phyloP scores from a whole-genome alignment of 1,140 invertebrate species.

The Lepidostoma basale region DNA sequence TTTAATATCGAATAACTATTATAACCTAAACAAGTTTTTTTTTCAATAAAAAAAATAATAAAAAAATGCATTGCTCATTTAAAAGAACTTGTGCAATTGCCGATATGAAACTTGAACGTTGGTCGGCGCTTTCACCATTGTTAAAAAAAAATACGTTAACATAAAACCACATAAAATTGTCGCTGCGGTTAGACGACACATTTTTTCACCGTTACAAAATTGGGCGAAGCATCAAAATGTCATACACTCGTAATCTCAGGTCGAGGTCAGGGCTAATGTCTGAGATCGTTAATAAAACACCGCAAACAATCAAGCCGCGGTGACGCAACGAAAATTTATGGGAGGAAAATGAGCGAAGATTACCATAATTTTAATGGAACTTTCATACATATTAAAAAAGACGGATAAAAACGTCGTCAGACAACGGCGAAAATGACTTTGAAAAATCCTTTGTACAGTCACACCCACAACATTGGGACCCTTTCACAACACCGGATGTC shows the following conservation, averaged over 20 bases:
- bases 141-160: too few relatives aligned
- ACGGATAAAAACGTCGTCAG: constrained; percentile 3
- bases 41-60: too few relatives aligned
- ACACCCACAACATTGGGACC: background rate
- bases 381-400: constrained; percentile 18
- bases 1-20: too few relatives aligned
- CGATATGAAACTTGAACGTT: too few relatives aligned
- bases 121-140: too few relatives aligned
- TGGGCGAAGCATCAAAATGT: background rate
- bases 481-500: constrained; percentile 1
- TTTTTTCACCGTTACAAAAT: too few relatives aligned
- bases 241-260: background rate
- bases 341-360: constrained; percentile 7
- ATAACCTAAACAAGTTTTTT: too few relatives aligned
- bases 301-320: constrained; percentile 9
- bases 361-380: constrained; percentile 31
- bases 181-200: too few relatives aligned
- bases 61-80: too few relatives aligned
- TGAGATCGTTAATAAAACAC: constrained; percentile 10
- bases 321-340: constrained; percentile 21
- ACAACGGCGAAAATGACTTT: background rate
- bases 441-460: constrained; percentile 2
- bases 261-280: background rate
- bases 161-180: too few relatives aligned
- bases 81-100: too few relatives aligned